These are phyloP conservation scores for Callitettix versicolor DNA, from an alignment of 1,140 invertebrate species.

Conservation along the genomic window DNA sequence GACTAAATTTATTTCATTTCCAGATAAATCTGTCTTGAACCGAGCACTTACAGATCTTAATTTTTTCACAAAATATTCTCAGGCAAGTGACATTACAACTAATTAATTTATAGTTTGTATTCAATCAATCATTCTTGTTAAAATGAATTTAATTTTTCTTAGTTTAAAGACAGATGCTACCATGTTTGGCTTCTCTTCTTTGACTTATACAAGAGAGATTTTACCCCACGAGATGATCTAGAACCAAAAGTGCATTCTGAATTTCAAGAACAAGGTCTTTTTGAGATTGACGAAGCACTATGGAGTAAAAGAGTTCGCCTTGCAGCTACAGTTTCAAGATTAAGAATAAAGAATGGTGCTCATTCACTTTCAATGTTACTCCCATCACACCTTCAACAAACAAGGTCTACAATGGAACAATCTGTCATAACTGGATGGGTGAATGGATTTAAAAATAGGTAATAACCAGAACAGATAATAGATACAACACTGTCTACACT, in stretches of 20 bases:
- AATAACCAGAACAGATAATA: too few species aligned
- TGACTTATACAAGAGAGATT: slow-evolving; percentile 48
- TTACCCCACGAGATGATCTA: slow-evolving; percentile 30
- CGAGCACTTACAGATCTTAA: slow-evolving; percentile 50
- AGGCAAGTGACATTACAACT: slow-evolving; percentile 37
- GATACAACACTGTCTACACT: too few species aligned
- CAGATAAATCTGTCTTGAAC: slow-evolving; percentile 57
- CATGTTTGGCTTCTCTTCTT: slow-evolving; percentile 46
- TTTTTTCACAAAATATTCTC: slow-evolving; percentile 45
- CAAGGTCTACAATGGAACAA: slow-evolving; percentile 45
- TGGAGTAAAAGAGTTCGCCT: slow-evolving; percentile 50
- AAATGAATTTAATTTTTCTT: neutral
- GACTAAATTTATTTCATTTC: slow-evolving; percentile 29
- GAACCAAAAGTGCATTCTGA: slow-evolving; percentile 29
- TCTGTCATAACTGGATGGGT: slow-evolving; percentile 60
- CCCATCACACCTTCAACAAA: slow-evolving; percentile 53
- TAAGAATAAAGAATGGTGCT: slow-evolving; percentile 57
- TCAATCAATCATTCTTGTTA: too few species aligned
- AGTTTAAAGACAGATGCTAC: slow-evolving; percentile 10
- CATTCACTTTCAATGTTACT: slow-evolving; percentile 51
- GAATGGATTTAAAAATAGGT: slow-evolving; percentile 58
- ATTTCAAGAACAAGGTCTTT: slow-evolving; percentile 32
- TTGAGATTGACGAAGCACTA: slow-evolving; percentile 44
- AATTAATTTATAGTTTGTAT: too few species aligned
- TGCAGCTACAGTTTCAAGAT: slow-evolving; percentile 54